These are phyloP conservation scores for Plebejus anna DNA, from an alignment of 2,888 invertebrate genomes.

Conservation along the genomic window DNA sequence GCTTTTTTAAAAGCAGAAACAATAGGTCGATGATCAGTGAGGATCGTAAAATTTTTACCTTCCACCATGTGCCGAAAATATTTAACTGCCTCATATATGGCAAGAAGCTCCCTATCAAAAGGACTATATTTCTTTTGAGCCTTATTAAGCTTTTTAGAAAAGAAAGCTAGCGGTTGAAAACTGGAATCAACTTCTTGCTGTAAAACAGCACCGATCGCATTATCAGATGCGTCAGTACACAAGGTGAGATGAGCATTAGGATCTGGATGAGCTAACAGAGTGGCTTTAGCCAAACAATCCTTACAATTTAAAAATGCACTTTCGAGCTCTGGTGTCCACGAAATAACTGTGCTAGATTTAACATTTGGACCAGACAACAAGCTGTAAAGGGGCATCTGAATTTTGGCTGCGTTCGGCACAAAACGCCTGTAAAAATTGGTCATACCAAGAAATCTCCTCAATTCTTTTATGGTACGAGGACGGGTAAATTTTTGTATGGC, in stretches of 20 bases:
- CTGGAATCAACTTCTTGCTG: background rate
- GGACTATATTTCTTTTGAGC: background rate
- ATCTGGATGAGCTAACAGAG: background rate
- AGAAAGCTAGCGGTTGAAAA: constrained; percentile 8
- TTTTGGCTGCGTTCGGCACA: constrained; percentile 33
- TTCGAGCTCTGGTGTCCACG: constrained; percentile 29
- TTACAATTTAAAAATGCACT: constrained; percentile 26
- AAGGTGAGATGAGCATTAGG: background rate
- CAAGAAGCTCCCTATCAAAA: background rate
- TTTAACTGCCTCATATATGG: background rate
- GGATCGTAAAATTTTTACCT: background rate
- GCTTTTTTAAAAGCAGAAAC: constrained; percentile 43
- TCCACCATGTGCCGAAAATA: background rate
- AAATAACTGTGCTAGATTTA: constrained; percentile 28
- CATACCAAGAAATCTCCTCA: constrained; percentile 38
- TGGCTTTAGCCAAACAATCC: constrained; percentile 5
- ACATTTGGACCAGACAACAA: constrained; percentile 20
- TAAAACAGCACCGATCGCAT: constrained; percentile 2
- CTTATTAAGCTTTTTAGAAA: background rate
- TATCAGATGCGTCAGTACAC: background rate
- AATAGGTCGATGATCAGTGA: background rate
- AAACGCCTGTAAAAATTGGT: constrained; percentile 35
- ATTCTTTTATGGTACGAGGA: constrained; percentile 39
- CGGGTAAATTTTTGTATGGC: constrained; percentile 26
- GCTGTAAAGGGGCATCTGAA: constrained; percentile 31